Conservation (phyloP, 53 echinoderm and acorn worm genomes). For the Paelopatides confundens region DNA sequence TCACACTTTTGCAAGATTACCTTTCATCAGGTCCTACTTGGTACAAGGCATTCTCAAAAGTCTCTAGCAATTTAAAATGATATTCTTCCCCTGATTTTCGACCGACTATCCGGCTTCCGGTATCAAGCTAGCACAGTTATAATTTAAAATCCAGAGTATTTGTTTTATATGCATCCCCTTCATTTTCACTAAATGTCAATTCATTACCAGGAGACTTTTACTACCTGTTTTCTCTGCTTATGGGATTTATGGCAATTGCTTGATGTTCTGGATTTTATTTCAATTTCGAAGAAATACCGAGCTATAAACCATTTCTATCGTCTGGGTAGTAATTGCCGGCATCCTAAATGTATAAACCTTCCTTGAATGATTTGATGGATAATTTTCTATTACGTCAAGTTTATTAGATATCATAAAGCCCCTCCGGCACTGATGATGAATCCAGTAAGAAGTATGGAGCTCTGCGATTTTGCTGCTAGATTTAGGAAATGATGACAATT, state of each 20-base stretch:
- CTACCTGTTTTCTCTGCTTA: not conserved
- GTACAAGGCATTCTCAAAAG: too few species aligned
- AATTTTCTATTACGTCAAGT: not conserved
- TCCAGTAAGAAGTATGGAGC: not conserved
- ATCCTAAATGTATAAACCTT: not conserved
- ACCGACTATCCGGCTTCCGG: not conserved
- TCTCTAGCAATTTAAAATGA: too few species aligned
- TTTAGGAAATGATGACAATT: not conserved
- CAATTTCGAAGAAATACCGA: not conserved
- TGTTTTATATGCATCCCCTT: not conserved
- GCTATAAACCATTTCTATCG: not conserved
- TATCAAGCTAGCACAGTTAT: not conserved
- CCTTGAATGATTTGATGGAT: not conserved
- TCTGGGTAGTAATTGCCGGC: not conserved
- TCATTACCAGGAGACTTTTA: not conserved
- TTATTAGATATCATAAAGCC: not conserved
- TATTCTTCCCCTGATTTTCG: slow-evolving; percentile 1
- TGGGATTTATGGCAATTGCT: not conserved
- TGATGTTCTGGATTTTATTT: not conserved
- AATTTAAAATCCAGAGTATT: too few species aligned
- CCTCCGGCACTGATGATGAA: not conserved
- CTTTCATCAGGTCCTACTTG: too few species aligned
- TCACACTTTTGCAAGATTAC: too few species aligned
- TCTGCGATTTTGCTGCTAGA: not conserved
- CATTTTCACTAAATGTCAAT: not conserved